Evolutionary conservation across 2,888 invertebrate species (phyloP), one percentile per base, ranked within the genome.

Genomic region (Atherix ibis): DNA sequence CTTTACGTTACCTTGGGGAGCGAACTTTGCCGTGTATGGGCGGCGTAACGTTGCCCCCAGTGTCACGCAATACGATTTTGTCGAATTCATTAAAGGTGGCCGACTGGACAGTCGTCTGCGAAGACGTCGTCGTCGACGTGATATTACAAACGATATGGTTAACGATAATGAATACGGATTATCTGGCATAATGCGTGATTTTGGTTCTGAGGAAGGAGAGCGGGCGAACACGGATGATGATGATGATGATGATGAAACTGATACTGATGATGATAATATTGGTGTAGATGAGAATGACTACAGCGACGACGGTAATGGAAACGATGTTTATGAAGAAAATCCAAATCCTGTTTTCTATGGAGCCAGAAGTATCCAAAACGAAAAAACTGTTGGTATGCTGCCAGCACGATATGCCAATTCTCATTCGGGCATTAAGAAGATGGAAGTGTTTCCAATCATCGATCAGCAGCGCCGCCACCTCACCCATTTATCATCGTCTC

Each of bases 21-120:
- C 85, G 33, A 88, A 87, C 64, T 87, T 97, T 53, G 97, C 94
- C 32, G 81, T 97, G 41, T 92, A 95, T 61, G 92, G 92, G 18
- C 71, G 95, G 45, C 73, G 91, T 48, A 94, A 92, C 63, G 85
- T 89, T 35, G 85, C 88, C 22, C 97, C 97, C 10, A 88, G 94
- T 54, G 87, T 95, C 50, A 92, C 94, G 42, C 88, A 91, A 63
- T 89, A 94, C 62, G 95, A 97, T 60, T 92, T 95, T 62, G 87
- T 87, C 46, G 88, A 94, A 66, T 87, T 92, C 54, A 81, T 94
- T 46, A 81, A 83, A 52, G 84, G 84, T 19, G 84, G 84, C 32
- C 67, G 84, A 37, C 70, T 84, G 40, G 83, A 84, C 52, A 81
- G 82, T 49, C 68, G 80, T 46, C 62, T 82, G 44, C 68, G 77